phyloP scores from a whole-genome alignment of 53 echinoderm and acorn worm genomes.

The Actinopyga echinites region DNA sequence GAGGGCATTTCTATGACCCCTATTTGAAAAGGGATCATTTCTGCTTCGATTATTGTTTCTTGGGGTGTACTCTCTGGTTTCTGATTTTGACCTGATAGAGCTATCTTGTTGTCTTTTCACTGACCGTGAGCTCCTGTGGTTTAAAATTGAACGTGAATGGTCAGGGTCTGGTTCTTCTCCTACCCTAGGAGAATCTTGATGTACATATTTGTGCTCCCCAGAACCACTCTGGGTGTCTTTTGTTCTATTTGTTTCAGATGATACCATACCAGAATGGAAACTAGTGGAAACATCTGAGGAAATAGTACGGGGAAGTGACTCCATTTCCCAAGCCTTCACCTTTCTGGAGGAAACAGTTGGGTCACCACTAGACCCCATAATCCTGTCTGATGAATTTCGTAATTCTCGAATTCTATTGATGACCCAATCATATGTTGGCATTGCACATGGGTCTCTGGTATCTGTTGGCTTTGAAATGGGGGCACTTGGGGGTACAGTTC shows the following conservation, averaged over 20 bases:
- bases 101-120: not conserved
- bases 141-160: constrained; percentile 5
- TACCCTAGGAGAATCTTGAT: too few species aligned
- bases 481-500: constrained; percentile 28
- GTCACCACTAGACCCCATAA: not conserved
- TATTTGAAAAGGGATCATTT: not conserved
- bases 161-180: not conserved
- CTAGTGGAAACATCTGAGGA: too few species aligned
- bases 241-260: too few species aligned
- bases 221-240: too few species aligned
- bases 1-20: not conserved
- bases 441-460: constrained; percentile 29
- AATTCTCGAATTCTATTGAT: constrained; percentile 71
- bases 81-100: constrained; percentile 14
- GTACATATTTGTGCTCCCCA: too few species aligned
- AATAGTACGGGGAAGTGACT: too few species aligned
- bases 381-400: constrained; percentile 36
- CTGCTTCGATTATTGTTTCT: not conserved
- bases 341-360: too few species aligned
- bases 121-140: constrained; percentile 17
- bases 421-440: constrained; percentile 88
- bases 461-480: too few species aligned
- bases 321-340: too few species aligned
- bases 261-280: too few species aligned
- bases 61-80: constrained; percentile 29